phyloP scores from a whole-genome alignment of 2,888 invertebrate species.

The Drosophila leonis region DNA sequence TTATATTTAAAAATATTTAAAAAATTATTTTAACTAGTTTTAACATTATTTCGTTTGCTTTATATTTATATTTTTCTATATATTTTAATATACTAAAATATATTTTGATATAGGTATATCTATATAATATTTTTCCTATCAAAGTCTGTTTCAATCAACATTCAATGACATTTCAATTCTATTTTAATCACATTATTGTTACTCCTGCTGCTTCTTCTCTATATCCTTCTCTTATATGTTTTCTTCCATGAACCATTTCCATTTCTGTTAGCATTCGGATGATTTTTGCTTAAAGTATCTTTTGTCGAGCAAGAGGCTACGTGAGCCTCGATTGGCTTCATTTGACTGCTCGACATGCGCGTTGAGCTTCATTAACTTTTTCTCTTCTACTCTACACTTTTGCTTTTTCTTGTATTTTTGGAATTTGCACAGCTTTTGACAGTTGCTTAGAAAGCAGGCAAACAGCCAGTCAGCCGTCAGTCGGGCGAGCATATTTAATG shows the following conservation, averaged over 20 bases:
- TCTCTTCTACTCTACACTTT: constrained; percentile 16
- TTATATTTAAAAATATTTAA: too few species aligned
- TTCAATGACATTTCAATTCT: too few species aligned
- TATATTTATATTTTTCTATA: too few species aligned
- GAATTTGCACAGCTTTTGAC: constrained; percentile 36
- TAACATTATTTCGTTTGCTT: neutral
- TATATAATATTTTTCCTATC: neutral
- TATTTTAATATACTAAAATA: too few species aligned
- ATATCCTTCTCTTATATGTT: neutral
- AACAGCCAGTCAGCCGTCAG: constrained; percentile 3
- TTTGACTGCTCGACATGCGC: constrained; percentile 70
- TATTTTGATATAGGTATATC: neutral
- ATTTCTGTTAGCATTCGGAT: constrained; percentile 22
- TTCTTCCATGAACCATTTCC: neutral
- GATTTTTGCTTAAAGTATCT: neutral
- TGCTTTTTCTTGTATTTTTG: neutral
- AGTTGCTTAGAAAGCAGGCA: constrained; percentile 42
- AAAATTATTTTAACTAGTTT: too few species aligned
- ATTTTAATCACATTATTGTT: constrained; percentile 22
- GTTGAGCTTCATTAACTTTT: constrained; percentile 74
- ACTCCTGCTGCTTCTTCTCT: neutral
- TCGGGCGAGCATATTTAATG: constrained; percentile 65
- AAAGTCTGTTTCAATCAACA: neutral
- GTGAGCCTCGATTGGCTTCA: constrained; percentile 67
- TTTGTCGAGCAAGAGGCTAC: neutral